phyloP scores from a whole-genome alignment of 2,113 vertebrate species.

The Dasypus novemcinctus region DNA sequence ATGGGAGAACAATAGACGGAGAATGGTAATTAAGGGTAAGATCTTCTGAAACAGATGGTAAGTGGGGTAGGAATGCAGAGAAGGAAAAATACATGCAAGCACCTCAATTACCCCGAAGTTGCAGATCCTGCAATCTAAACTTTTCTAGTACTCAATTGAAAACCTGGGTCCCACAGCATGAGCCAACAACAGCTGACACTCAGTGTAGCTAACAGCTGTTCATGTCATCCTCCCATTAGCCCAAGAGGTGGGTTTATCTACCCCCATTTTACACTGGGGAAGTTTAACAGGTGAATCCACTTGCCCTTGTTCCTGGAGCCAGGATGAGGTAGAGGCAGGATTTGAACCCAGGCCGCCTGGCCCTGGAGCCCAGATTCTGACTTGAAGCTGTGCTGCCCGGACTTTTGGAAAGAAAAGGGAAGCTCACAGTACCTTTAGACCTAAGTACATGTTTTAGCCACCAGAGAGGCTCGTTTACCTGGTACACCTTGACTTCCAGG shows the following conservation, averaged over 20 bases:
- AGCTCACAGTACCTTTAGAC: too few relatives aligned
- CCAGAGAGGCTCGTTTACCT: fast-evolving
- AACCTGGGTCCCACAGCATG: background rate
- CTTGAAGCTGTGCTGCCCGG: fast-evolving
- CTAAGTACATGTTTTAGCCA: fast-evolving
- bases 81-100: background rate
- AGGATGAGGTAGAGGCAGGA: background rate
- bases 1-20: conserved; percentile 24
- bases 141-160: background rate
- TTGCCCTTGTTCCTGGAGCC: too few relatives aligned
- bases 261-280: background rate
- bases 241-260: background rate
- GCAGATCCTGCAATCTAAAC: conserved; percentile 1
- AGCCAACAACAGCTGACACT: fast-evolving
- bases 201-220: background rate
- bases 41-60: conserved; percentile 49
- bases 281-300: background rate
- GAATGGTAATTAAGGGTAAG: conserved; percentile 59
- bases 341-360: background rate
- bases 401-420: background rate
- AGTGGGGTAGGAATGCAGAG: background rate
- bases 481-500: background rate
- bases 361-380: background rate
- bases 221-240: fast-evolving
- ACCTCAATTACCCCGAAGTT: background rate